Evolutionary conservation across 1,140 invertebrate species (phyloP), one percentile per base, ranked within the genome.

Genomic region (Drosophila lacertosa): DNA sequence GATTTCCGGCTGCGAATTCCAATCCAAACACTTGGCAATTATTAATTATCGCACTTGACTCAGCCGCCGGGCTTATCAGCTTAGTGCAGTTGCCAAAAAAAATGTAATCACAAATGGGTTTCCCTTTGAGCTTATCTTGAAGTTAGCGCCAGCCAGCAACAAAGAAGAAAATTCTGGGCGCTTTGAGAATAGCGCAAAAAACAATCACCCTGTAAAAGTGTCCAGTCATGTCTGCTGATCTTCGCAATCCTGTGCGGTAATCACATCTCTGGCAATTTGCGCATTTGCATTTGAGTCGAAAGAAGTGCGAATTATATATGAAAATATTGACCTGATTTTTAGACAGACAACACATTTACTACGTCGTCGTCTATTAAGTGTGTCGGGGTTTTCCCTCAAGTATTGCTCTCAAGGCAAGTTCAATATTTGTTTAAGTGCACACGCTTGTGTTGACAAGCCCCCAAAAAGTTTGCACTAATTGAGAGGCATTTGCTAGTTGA

Each of bases 261-360:
- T 42, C 37, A n/a, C 40, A 22, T n/a, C 20, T 35, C 11, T 18
- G 20, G 10, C 10, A 35, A 60, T 26, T 33, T 64, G 51, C 50
- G 51, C 44, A 57, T 65, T 70, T 48, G 51, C 35, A 55, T 50
- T 64, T 54, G 13, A 1, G 60, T 59, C 18, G 15, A 39, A 40
- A 68, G 20, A 63, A 53, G 44, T 55, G 51, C 39, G 48, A 48
- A 58, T 58, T 50, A 42, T 53, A 50, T 64, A 37, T n/a, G 9
- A 13, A 55, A 63, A 40, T 65, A 18, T 71, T 71, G 68, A 71
- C 29, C 68, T 29, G 51, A 58, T 71, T 71, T 44, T 20, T 9
- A 6, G 9, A 29, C 44, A 58, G 51, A 39, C 20, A 64, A 9
- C 24, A 9, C 24, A 5, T 0, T 7, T 6, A 26, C 24, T 6